Percentiles rank a stretch among this genome's conserved stretches.
Conservation (phyloP, 2,113 vertebrate genomes). For the Prinia subflava region DNA sequence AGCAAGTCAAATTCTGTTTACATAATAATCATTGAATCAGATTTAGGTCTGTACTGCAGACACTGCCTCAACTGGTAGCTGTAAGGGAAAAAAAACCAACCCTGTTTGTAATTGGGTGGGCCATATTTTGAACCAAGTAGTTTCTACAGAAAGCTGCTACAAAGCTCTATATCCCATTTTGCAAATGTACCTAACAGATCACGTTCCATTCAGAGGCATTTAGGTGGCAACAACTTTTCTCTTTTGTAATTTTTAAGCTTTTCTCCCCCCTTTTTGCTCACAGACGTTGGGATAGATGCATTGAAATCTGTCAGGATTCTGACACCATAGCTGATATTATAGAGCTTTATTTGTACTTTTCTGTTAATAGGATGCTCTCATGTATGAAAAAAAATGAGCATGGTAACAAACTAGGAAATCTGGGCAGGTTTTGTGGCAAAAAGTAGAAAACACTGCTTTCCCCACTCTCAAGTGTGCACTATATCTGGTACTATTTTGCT, state of each 20-base stretch:
- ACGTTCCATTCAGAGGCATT: background rate
- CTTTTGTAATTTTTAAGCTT: background rate
- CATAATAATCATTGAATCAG: constrained; percentile 64
- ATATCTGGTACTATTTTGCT: background rate
- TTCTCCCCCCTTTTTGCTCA: background rate
- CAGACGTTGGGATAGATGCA: fast-evolving
- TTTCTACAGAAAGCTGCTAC: background rate
- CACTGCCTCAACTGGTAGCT: background rate
- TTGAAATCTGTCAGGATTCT: background rate
- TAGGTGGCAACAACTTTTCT: background rate
- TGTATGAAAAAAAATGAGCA: background rate
- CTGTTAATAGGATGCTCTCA: background rate
- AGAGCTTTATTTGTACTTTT: background rate
- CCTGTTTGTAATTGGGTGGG: background rate
- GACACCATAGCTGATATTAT: background rate
- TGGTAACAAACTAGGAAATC: background rate
- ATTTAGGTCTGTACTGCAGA: background rate
- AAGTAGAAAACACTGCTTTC: background rate
- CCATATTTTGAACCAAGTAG: background rate
- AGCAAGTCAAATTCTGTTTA: constrained; percentile 68
- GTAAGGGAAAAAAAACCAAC: background rate
- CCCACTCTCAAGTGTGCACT: background rate
- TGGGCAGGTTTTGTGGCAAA: background rate
- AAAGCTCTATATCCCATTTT: background rate
- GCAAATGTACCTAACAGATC: background rate